Percentiles rank a stretch among this genome's conserved stretches.
Evolutionary conservation across 37 sponge, comb jelly and placozoan species (phyloP).

Genomic region (Halichondria panicea): DNA sequence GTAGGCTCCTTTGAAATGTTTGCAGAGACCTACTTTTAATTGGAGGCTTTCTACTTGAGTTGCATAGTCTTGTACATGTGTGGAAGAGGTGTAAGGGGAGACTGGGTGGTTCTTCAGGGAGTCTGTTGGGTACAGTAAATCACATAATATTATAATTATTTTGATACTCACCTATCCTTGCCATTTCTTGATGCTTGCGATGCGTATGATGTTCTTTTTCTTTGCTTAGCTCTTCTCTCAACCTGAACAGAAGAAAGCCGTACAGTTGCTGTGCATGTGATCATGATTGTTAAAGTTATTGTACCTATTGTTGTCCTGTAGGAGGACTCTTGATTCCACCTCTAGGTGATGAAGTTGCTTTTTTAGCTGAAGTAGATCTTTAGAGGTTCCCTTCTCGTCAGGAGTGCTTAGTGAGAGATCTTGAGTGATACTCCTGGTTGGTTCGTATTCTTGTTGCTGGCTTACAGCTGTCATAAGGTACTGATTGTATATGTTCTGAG

Average conservation of each 20-base stretch:
- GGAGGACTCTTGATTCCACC: constrained; percentile 4
- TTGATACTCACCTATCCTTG: too few relatives aligned
- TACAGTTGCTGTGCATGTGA: not conserved
- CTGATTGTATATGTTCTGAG: constrained; percentile 23
- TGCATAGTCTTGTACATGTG: not conserved
- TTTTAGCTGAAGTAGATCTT: constrained; percentile 15
- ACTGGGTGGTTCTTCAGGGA: too few relatives aligned
- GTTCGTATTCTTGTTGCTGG: too few relatives aligned
- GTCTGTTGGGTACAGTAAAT: too few relatives aligned
- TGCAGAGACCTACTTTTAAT: too few relatives aligned
- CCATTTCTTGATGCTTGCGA: too few relatives aligned
- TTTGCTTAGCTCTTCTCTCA: constrained; percentile 1
- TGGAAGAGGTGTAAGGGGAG: not conserved
- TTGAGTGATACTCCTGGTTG: too few relatives aligned
- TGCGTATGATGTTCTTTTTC: not conserved
- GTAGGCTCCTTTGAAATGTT: too few relatives aligned
- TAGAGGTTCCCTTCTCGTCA: not conserved
- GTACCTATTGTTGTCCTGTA: constrained; percentile 29
- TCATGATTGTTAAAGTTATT: not conserved
- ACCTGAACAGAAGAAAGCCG: not conserved
- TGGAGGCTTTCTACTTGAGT: constrained; percentile 24
- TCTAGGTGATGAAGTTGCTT: constrained; percentile 24
- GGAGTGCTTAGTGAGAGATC: too few relatives aligned
- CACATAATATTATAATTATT: too few relatives aligned
- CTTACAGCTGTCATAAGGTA: not conserved